These are phyloP conservation scores for Oryzias dopingdopingensis DNA, from an alignment of 2,797 vertebrate species.

Conservation along the genomic window DNA sequence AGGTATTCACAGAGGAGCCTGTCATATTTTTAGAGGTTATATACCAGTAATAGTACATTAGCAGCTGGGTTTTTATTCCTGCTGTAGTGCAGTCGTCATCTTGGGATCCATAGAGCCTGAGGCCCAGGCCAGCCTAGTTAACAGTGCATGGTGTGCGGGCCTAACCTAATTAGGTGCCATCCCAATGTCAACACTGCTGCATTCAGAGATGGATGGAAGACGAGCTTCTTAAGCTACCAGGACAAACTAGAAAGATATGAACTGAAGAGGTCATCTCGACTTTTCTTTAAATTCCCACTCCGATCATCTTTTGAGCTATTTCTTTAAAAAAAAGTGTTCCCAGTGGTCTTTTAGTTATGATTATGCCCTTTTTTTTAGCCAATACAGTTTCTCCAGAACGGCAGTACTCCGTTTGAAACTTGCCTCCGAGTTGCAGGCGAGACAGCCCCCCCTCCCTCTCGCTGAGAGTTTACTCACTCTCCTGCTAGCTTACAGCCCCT, in stretches of 20 bases:
- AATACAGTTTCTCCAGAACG: no score
- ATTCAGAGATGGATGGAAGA: slow-evolving; percentile 67
- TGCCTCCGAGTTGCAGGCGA: no score
- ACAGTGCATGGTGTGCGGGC: slow-evolving; percentile 66
- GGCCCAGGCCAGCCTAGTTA: slow-evolving; percentile 73
- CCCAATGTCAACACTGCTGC: slow-evolving; percentile 75
- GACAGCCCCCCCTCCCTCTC: no score
- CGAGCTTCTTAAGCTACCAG: slow-evolving; percentile 52
- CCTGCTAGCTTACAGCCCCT: no score
- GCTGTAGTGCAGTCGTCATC: slow-evolving; percentile 60
- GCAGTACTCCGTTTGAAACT: no score
- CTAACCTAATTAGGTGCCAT: slow-evolving; percentile 77
- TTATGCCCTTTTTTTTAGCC: no score
- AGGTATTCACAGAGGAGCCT: slow-evolving; percentile 21
- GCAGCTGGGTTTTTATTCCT: slow-evolving; percentile 43
- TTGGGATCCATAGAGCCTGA: slow-evolving; percentile 66
- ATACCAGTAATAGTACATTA: slow-evolving; percentile 45
- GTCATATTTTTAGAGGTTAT: slow-evolving; percentile 46
- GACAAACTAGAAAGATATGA: slow-evolving; percentile 59
- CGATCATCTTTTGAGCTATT: no score
- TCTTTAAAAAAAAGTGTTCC: no score
- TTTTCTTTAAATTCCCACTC: no score
- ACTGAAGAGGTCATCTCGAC: slow-evolving; percentile 56
- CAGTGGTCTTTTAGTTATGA: no score
- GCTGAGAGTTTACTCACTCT: no score